phyloP scores from a whole-genome alignment of 2,113 vertebrate species.

The Pavo muticus region DNA sequence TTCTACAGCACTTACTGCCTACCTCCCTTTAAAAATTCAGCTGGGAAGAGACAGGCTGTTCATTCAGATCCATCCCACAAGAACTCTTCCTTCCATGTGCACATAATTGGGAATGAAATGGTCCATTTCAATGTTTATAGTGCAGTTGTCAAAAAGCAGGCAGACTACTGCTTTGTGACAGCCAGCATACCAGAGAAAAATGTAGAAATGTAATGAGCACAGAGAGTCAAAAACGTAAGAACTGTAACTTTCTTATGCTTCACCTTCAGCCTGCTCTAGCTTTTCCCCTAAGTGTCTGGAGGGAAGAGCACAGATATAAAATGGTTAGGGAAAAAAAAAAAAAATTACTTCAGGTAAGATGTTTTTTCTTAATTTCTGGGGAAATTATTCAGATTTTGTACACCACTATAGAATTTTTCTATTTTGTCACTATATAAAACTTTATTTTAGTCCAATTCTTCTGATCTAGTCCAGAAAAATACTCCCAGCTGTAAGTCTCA shows the following conservation, averaged over 20 bases:
- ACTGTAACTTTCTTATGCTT: neutral
- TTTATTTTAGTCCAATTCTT: neutral
- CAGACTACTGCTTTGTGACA: neutral
- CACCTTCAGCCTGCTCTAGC: neutral
- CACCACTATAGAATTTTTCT: neutral
- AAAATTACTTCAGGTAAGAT: neutral
- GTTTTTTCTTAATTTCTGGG: neutral
- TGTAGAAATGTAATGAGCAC: neutral
- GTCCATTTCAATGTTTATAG: constrained; percentile 13
- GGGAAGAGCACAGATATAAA: neutral
- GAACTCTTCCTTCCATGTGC: neutral
- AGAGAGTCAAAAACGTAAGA: neutral
- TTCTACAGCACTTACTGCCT: neutral
- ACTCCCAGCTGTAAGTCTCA: fast-evolving
- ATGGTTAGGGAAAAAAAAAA: neutral
- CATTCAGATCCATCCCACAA: constrained; percentile 20
- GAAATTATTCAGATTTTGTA: neutral
- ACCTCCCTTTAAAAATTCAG: neutral
- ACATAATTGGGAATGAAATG: constrained; percentile 1
- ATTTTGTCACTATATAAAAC: neutral
- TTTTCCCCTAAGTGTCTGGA: neutral
- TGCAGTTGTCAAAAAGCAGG: neutral
- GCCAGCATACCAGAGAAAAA: neutral
- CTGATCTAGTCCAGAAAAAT: neutral
- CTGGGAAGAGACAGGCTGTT: neutral